Percentiles rank a stretch among this genome's conserved stretches.
These are phyloP conservation scores for Pteromalus puparum DNA, from an alignment of 1,140 invertebrate genomes.

Conservation along the genomic window DNA sequence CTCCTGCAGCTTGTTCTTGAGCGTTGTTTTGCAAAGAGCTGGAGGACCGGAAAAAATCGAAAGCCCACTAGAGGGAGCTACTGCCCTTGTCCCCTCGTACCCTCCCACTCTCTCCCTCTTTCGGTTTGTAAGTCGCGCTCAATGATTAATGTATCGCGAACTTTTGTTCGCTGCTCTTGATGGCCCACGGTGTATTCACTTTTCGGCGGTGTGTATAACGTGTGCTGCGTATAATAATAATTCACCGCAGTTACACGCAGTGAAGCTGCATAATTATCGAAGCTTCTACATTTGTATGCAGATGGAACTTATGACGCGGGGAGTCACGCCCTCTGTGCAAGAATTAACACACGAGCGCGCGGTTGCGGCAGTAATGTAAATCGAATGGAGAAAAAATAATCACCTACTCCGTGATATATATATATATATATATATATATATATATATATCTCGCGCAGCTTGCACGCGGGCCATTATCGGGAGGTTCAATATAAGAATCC, in stretches of 20 bases:
- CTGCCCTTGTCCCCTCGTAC: background rate
- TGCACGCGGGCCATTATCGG: slow-evolving; percentile 21
- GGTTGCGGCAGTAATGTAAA: background rate
- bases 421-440: too few relatives aligned
- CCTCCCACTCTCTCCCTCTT: background rate
- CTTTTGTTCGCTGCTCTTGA: slow-evolving; percentile 29
- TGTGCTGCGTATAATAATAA: background rate
- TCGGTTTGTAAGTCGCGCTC: slow-evolving; percentile 10
- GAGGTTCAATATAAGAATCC: slow-evolving; percentile 31
- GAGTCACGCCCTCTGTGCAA: background rate
- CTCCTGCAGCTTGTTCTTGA: slow-evolving; percentile 9
- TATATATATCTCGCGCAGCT: too few relatives aligned
- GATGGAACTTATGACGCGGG: background rate
- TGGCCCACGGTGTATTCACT: background rate
- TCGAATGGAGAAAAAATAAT: background rate
- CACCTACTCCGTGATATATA: too few relatives aligned
- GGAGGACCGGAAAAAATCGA: slow-evolving; percentile 43
- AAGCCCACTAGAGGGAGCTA: slow-evolving; percentile 28
- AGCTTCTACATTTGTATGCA: background rate
- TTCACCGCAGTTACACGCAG: background rate
- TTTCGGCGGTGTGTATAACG: background rate
- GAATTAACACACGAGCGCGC: background rate
- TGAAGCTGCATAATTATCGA: background rate
- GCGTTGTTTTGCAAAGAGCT: slow-evolving; percentile 28
- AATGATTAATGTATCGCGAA: slow-evolving; percentile 49